These are phyloP conservation scores for Hartigia nigra DNA, from an alignment of 2,888 invertebrate genomes.

Conservation along the genomic window DNA sequence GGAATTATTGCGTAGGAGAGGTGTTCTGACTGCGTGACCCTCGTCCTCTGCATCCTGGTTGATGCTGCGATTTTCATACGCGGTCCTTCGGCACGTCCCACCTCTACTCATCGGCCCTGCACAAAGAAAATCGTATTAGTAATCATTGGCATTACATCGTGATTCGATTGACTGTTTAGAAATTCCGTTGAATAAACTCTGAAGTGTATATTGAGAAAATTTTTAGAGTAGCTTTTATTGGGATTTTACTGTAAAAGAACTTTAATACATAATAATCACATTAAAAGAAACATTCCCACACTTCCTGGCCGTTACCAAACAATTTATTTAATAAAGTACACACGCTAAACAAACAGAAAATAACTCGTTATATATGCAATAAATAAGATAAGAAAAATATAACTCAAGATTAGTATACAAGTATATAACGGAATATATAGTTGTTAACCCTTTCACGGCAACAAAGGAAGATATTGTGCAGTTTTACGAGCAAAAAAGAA, in stretches of 20 bases:
- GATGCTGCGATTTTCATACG: not conserved
- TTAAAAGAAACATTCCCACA: not conserved
- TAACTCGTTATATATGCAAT: not conserved
- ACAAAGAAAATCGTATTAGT: not conserved
- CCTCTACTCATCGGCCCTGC: not conserved
- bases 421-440: not conserved
- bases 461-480: not conserved
- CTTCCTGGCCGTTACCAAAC: not conserved
- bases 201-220: not conserved
- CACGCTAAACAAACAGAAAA: not conserved
- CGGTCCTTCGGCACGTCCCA: not conserved
- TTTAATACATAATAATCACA: not conserved
- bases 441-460: not conserved
- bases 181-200: not conserved
- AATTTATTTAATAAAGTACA: not conserved
- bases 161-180: not conserved
- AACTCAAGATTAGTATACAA: not conserved
- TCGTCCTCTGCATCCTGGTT: constrained; percentile 4
- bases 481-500: not conserved
- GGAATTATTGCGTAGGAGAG: constrained; percentile 60
- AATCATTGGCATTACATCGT: not conserved
- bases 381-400: not conserved
- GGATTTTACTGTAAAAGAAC: not conserved
- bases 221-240: not conserved
- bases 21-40: constrained; percentile 48